Evolutionary conservation across 2,888 invertebrate species (phyloP).

Genomic region (Cyrtodaria siliqua): DNA sequence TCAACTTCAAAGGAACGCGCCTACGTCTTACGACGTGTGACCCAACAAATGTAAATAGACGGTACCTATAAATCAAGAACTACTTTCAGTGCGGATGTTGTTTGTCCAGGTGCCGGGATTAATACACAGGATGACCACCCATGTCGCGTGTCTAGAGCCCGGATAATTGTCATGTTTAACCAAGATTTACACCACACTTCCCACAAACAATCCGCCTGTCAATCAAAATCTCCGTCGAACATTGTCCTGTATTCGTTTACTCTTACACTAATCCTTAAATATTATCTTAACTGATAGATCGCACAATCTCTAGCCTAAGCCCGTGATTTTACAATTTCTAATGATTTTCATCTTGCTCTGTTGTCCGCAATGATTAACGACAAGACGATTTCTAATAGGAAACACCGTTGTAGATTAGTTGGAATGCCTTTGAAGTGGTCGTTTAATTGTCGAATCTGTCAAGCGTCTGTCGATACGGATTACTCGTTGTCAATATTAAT

Average conservation of each 20-base stretch:
- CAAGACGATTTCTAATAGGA: conserved; percentile 50
- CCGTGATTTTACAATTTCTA: conserved; percentile 17
- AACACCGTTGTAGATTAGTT: conserved; percentile 60
- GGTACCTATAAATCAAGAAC: too few relatives aligned
- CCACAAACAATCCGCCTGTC: conserved; percentile 38
- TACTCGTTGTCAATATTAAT: conserved; percentile 69
- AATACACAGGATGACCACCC: conserved; percentile 49
- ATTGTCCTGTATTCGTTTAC: conserved; percentile 54
- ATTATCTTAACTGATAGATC: conserved; percentile 56
- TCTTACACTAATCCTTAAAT: conserved; percentile 48
- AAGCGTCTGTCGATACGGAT: conserved; percentile 66
- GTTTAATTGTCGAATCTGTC: conserved; percentile 67
- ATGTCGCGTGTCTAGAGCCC: conserved; percentile 11
- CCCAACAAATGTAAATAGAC: too few relatives aligned
- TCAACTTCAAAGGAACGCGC: too few relatives aligned
- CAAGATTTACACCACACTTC: conserved; percentile 16
- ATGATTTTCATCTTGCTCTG: conserved; percentile 44
- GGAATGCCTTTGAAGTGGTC: conserved; percentile 69
- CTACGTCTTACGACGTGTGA: too few relatives aligned
- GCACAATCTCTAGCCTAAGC: conserved; percentile 26
- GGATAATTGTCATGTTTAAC: conserved; percentile 24
- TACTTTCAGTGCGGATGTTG: not conserved
- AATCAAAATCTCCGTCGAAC: conserved; percentile 20
- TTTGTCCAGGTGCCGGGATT: conserved; percentile 27
- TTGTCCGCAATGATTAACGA: conserved; percentile 62